Evolutionary conservation across 1,140 invertebrate species (phyloP).

Genomic region (Diorhabda sublineata): DNA sequence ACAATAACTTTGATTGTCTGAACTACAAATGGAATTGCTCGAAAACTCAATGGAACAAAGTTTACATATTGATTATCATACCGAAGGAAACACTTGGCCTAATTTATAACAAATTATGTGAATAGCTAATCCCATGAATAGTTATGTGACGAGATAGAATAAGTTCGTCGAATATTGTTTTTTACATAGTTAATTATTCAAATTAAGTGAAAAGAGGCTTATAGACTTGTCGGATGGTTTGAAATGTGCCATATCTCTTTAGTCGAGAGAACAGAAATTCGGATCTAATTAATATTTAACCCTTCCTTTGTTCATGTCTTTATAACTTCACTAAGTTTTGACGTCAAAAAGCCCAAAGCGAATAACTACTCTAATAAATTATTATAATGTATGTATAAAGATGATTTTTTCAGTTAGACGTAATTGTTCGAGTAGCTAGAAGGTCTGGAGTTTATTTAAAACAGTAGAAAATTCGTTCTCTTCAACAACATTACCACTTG

Average conservation of each 20-base stretch:
- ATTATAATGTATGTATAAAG: neutral
- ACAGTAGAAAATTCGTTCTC: too few relatives aligned
- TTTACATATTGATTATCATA: too few relatives aligned
- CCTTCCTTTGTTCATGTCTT: constrained; percentile 1
- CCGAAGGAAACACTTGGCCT: too few relatives aligned
- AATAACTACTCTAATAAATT: neutral
- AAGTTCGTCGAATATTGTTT: neutral
- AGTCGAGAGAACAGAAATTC: neutral
- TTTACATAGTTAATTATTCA: neutral
- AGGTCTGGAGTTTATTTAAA: too few relatives aligned
- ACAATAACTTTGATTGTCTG: too few relatives aligned
- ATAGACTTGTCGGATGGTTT: constrained; percentile 1
- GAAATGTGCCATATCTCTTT: neutral
- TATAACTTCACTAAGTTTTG: neutral
- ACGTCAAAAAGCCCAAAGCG: neutral
- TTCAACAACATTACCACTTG: too few relatives aligned
- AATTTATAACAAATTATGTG: neutral
- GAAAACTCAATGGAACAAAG: too few relatives aligned
- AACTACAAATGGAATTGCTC: too few relatives aligned
- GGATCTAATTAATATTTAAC: neutral
- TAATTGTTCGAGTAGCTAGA: too few relatives aligned
- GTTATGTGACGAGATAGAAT: neutral
- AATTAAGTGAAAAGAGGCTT: constrained; percentile 2
- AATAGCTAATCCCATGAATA: constrained; percentile 1
- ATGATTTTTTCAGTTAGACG: too few relatives aligned